Evolutionary conservation across 2,113 vertebrate genomes (phyloP).

Genomic region (Sturnus vulgaris): DNA sequence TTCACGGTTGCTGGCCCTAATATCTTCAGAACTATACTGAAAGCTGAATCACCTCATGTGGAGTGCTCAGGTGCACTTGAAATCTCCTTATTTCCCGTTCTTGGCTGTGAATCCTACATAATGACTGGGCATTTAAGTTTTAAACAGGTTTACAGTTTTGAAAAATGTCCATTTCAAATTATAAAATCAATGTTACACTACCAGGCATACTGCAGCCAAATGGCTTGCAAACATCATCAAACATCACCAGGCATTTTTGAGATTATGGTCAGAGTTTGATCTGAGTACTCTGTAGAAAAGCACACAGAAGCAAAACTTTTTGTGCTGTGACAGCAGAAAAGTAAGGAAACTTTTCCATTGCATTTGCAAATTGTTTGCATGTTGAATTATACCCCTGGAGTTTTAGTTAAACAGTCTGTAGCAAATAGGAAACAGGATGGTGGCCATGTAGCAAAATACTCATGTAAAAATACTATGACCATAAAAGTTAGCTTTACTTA

Average conservation of each 20-base stretch:
- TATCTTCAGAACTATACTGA: neutral
- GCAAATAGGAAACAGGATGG: neutral
- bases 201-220: neutral
- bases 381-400: neutral
- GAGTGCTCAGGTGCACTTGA: neutral
- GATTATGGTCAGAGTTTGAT: neutral
- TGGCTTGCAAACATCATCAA: neutral
- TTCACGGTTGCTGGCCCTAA: neutral
- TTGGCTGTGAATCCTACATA: neutral
- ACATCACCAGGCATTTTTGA: neutral
- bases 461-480: neutral
- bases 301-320: neutral
- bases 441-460: neutral
- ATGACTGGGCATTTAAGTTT: neutral
- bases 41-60: neutral
- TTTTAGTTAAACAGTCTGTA: neutral
- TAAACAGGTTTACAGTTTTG: neutral
- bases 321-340: neutral
- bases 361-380: neutral
- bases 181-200: neutral
- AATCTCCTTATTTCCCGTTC: neutral
- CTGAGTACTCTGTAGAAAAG: neutral
- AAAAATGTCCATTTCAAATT: neutral
- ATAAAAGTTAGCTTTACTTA: neutral
- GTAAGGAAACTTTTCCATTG: neutral